phyloP scores from a whole-genome alignment of 1,140 invertebrate genomes.

The Polyergus mexicanus region DNA sequence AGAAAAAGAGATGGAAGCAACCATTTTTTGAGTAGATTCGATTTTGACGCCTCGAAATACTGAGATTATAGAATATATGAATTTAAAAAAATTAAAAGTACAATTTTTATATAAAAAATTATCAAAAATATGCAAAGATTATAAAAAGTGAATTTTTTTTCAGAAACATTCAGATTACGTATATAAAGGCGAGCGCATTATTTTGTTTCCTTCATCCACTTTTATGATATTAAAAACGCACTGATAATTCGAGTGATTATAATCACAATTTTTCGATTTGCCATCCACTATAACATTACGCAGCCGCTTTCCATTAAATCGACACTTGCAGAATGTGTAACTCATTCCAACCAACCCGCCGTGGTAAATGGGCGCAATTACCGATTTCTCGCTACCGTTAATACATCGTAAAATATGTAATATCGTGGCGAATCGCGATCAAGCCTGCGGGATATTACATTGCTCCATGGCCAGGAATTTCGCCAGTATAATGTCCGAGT shows the following conservation, averaged over 20 bases:
- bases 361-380: constrained; percentile 67
- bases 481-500: neutral
- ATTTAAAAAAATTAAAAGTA: no score
- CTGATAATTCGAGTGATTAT: constrained; percentile 17
- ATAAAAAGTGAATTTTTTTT: no score
- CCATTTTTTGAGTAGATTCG: no score
- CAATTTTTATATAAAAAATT: no score
- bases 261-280: constrained; percentile 30
- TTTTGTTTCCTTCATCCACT: neutral
- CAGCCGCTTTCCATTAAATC: constrained; percentile 58
- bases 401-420: constrained; percentile 73
- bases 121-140: no score
- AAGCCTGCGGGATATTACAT: constrained; percentile 38
- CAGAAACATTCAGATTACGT: no score
- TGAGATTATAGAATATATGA: no score
- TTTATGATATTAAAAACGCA: constrained; percentile 43
- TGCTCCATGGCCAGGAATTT: constrained; percentile 18
- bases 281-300: neutral
- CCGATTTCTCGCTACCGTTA: constrained; percentile 75
- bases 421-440: constrained; percentile 63
- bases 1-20: no score
- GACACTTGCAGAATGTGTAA: constrained; percentile 61
- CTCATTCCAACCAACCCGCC: constrained; percentile 53
- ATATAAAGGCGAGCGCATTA: neutral
- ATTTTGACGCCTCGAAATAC: no score